Conservation (phyloP, 37 sponge, comb jelly and placozoan genomes). For the Theonella swinhoei region DNA sequence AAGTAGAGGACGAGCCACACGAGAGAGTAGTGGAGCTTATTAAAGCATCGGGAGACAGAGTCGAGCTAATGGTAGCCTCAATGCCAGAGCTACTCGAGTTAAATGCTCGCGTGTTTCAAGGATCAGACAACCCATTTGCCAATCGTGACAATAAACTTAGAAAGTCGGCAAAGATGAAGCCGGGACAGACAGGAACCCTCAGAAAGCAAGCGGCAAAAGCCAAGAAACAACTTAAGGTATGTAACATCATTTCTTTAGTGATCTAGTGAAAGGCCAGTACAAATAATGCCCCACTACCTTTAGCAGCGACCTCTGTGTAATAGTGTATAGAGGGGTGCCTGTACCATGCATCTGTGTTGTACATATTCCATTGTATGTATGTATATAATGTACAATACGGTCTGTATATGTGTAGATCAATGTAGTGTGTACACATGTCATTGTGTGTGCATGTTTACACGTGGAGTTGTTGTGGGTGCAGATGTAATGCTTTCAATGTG, state of each 20-base stretch:
- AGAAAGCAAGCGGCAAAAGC: slow-evolving; percentile 21
- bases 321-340: too few species aligned
- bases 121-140: slow-evolving; percentile 31
- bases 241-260: too few species aligned
- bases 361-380: neutral
- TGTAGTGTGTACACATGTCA: too few species aligned
- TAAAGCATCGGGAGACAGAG: slow-evolving; percentile 61
- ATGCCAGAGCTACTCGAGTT: slow-evolving; percentile 86
- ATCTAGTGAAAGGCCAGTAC: too few species aligned
- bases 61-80: slow-evolving; percentile 74
- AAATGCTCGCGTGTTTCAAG: slow-evolving; percentile 65
- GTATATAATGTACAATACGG: too few species aligned
- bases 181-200: slow-evolving; percentile 28
- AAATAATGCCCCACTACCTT: too few species aligned
- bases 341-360: too few species aligned
- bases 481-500: too few species aligned
- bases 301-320: too few species aligned
- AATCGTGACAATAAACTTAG: neutral
- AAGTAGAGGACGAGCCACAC: slow-evolving; percentile 81
- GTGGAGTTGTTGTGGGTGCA: too few species aligned
- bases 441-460: too few species aligned
- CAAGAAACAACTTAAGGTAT: slow-evolving; percentile 11
- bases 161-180: slow-evolving; percentile 39
- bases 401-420: too few species aligned
- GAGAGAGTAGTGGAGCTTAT: slow-evolving; percentile 91